Evolutionary conservation across 2,113 vertebrate species (phyloP).

Genomic region (Muscicapa adusta): DNA sequence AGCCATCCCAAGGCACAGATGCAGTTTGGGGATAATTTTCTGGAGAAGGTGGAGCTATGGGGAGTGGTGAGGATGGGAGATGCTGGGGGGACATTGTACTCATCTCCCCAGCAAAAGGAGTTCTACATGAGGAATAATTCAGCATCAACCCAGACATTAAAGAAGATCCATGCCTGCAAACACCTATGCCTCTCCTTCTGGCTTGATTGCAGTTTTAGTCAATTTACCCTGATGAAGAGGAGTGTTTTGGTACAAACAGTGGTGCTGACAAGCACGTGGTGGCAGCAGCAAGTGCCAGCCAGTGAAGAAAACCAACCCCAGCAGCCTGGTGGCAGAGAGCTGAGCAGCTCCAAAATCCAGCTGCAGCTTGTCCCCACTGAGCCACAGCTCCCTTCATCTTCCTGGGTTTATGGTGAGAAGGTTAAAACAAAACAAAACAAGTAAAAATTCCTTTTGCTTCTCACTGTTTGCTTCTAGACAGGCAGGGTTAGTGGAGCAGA

Average conservation of each 20-base stretch:
- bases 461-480: background rate
- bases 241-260: slow-evolving; percentile 47
- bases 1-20: background rate
- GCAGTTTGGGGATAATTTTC: background rate
- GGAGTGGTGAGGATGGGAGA: accelerated
- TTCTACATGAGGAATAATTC: background rate
- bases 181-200: background rate
- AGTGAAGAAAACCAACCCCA: background rate
- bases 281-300: background rate
- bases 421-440: background rate
- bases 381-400: background rate
- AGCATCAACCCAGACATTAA: background rate
- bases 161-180: background rate
- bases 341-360: background rate
- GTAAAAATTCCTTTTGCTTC: background rate
- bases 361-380: background rate
- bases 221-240: slow-evolving; percentile 40
- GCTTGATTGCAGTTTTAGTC: slow-evolving; percentile 19
- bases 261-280: background rate
- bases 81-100: accelerated
- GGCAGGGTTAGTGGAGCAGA: background rate
- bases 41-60: background rate
- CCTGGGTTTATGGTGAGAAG: background rate
- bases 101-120: background rate
- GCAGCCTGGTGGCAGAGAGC: background rate